phyloP scores from a whole-genome alignment of 1,140 invertebrate genomes.

The Drosophila micromelanica region DNA sequence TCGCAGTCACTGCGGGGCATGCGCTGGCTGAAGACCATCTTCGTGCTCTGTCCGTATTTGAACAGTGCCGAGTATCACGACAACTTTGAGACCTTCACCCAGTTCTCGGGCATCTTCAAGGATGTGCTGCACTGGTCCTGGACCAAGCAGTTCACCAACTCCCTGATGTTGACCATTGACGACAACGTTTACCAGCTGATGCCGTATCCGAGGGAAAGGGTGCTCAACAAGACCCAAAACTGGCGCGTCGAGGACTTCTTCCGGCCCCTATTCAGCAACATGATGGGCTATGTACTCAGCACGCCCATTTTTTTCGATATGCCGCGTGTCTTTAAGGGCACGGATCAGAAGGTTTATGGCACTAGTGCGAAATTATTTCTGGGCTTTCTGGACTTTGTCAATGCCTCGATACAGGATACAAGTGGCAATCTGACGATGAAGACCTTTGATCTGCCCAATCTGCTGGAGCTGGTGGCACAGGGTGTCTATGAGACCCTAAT shows the following conservation, averaged over 20 bases:
- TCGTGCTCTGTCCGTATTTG: slow-evolving; percentile 58
- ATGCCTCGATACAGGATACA: slow-evolving; percentile 62
- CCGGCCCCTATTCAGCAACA: slow-evolving; percentile 29
- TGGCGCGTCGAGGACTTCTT: slow-evolving; percentile 63
- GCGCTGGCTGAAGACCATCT: slow-evolving; percentile 67
- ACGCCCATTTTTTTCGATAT: slow-evolving; percentile 67
- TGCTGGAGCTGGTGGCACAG: slow-evolving; percentile 51
- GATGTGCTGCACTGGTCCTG: slow-evolving; percentile 61
- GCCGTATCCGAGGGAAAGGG: slow-evolving; percentile 58
- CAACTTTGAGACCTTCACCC: slow-evolving; percentile 8
- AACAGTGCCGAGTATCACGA: slow-evolving; percentile 26
- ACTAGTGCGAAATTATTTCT: slow-evolving; percentile 67
- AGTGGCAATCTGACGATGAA: slow-evolving; percentile 22
- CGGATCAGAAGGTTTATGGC: slow-evolving; percentile 51
- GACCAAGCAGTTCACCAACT: slow-evolving; percentile 65
- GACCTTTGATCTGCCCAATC: slow-evolving; percentile 39
- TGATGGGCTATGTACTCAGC: slow-evolving; percentile 57
- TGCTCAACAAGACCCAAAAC: slow-evolving; percentile 55
- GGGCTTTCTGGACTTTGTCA: slow-evolving; percentile 62
- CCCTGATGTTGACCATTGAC: slow-evolving; percentile 58
- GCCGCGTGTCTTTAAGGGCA: slow-evolving; percentile 61
- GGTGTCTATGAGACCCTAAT: slow-evolving; percentile 72
- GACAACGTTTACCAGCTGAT: slow-evolving; percentile 59
- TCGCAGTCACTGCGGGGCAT: slow-evolving; percentile 43
- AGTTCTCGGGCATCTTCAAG: slow-evolving; percentile 35